Percentiles rank a stretch among this genome's conserved stretches.
Conservation (phyloP, 2,797 vertebrate species). For the Leptodactylus fallax region DNA sequence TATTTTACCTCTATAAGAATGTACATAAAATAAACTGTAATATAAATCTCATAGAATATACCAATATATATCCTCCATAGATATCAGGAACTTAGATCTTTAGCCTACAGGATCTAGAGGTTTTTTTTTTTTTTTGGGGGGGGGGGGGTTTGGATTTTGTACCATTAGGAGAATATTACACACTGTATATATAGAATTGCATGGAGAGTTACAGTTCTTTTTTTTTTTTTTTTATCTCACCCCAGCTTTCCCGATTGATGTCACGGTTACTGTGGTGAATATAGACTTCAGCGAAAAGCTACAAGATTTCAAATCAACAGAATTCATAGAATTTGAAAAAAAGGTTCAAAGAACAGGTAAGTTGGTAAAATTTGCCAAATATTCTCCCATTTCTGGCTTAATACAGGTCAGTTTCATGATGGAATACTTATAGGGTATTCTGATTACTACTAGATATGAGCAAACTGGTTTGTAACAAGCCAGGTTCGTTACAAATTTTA, state of each 20-base stretch:
- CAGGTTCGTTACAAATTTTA: too few species aligned
- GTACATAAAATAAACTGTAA: too few species aligned
- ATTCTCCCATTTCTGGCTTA: neutral
- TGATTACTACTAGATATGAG: too few species aligned
- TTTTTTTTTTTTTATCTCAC: neutral
- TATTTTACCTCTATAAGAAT: too few species aligned
- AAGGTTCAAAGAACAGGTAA: conserved; percentile 19
- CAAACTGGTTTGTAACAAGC: too few species aligned
- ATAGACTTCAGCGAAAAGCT: neutral
- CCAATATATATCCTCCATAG: neutral
- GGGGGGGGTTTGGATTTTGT: too few species aligned
- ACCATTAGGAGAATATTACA: neutral
- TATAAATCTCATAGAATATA: too few species aligned
- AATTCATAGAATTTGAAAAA: conserved; percentile 14
- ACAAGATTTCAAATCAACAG: neutral
- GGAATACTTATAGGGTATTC: neutral
- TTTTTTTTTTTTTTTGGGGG: neutral
- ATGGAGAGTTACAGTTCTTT: too few species aligned
- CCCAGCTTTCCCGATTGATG: neutral
- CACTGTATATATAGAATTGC: too few species aligned
- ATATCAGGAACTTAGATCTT: neutral
- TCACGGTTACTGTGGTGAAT: neutral
- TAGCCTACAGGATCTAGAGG: neutral
- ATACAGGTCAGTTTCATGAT: neutral
- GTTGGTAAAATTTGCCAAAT: neutral